Conservation (phyloP, 2,888 invertebrate species). For the Gari tellinella region DNA sequence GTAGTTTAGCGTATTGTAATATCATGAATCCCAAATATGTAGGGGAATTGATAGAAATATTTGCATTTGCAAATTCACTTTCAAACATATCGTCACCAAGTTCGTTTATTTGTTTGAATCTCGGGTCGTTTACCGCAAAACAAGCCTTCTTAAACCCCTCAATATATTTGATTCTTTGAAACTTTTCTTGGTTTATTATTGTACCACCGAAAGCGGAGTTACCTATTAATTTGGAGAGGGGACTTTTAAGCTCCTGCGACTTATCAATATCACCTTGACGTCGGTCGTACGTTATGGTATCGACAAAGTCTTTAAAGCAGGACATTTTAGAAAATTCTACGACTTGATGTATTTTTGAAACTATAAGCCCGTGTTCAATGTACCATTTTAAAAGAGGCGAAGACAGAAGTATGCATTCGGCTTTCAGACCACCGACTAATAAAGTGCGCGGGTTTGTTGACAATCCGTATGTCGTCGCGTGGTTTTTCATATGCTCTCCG, state of each 20-base stretch:
- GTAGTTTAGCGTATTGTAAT: too few species aligned
- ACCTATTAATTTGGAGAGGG: constrained; percentile 22
- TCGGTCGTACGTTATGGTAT: too few species aligned
- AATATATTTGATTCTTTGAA: constrained; percentile 17
- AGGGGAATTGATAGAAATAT: too few species aligned
- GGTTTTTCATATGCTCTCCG: constrained; percentile 41
- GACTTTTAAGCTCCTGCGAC: constrained; percentile 6
- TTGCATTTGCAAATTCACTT: too few species aligned
- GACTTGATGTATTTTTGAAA: constrained; percentile 42
- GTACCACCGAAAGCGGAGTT: constrained; percentile 18
- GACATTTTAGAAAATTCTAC: constrained; percentile 42
- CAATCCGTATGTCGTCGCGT: constrained; percentile 8
- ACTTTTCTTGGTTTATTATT: constrained; percentile 22
- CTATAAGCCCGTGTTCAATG: constrained; percentile 45
- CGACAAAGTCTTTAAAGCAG: too few species aligned
- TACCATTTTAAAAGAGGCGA: constrained; percentile 56
- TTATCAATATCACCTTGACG: constrained; percentile 27
- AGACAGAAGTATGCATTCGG: constrained; percentile 24
- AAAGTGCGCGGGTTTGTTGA: constrained; percentile 22
- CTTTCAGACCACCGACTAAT: constrained; percentile 42
- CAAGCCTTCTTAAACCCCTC: constrained; percentile 9
- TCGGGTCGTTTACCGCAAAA: constrained; percentile 15
- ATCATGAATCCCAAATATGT: too few species aligned
- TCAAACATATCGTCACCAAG: too few species aligned
- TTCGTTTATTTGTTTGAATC: too few species aligned